phyloP scores from a whole-genome alignment of 2,888 invertebrate genomes.

The Phragmatobia fuliginosa region DNA sequence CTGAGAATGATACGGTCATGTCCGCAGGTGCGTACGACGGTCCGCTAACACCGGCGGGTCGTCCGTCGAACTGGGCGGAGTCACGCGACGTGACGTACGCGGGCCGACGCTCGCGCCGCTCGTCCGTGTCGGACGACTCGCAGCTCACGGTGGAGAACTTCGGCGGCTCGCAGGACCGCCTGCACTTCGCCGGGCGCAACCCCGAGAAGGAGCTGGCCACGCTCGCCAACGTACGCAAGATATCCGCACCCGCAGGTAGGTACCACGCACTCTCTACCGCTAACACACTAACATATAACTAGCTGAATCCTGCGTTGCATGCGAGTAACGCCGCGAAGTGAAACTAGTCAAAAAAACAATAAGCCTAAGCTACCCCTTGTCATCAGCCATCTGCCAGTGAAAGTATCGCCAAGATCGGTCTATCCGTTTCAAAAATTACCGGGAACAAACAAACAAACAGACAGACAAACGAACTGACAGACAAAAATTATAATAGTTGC shows the following conservation, averaged over 20 bases:
- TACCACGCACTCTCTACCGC: conserved; percentile 3
- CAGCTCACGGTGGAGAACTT: conserved; percentile 97
- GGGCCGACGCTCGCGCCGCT: conserved; percentile 93
- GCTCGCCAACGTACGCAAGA: conserved; percentile 76
- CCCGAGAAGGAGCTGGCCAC: conserved; percentile 91
- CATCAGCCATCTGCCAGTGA: too few species aligned
- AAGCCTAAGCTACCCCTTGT: too few species aligned
- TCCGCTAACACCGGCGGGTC: conserved; percentile 89
- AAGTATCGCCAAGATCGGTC: too few species aligned
- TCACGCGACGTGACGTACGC: conserved; percentile 86
- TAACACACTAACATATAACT: neutral
- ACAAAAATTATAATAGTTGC: too few species aligned
- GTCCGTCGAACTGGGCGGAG: conserved; percentile 95
- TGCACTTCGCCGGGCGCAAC: conserved; percentile 94
- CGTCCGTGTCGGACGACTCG: conserved; percentile 94
- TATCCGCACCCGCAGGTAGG: conserved; percentile 84
- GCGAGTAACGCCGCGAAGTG: too few species aligned
- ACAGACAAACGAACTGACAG: too few species aligned
- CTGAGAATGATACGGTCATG: too few species aligned
- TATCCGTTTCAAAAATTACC: too few species aligned
- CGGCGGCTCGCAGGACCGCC: conserved; percentile 95
- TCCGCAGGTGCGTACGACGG: neutral
- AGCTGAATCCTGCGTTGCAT: too few species aligned
- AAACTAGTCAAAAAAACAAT: too few species aligned
- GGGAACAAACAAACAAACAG: too few species aligned